phyloP scores from a whole-genome alignment of 2,797 vertebrate genomes.

The Melopsittacus undulatus region DNA sequence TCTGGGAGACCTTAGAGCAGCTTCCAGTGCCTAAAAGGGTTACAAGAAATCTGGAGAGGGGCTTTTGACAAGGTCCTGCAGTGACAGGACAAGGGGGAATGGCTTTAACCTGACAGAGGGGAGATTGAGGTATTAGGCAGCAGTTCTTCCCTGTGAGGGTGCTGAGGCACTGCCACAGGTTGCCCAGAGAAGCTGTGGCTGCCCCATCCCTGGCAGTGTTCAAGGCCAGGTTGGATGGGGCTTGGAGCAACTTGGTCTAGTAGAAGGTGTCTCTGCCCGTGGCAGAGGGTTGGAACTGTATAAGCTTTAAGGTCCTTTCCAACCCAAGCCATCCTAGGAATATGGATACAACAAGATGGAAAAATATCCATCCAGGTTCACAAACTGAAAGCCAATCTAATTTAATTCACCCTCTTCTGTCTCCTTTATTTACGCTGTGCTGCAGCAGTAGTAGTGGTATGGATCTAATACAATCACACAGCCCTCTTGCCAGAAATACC shows the following conservation, averaged over 20 bases:
- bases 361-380: neutral
- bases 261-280: neutral
- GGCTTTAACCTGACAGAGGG: too few species aligned
- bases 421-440: neutral
- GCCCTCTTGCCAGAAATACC: neutral
- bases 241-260: neutral
- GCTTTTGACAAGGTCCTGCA: too few species aligned
- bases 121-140: too few species aligned
- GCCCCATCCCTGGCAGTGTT: too few species aligned
- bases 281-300: neutral
- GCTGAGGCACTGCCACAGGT: too few species aligned
- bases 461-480: neutral
- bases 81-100: too few species aligned
- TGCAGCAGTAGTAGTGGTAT: neutral
- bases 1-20: neutral
- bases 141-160: too few species aligned
- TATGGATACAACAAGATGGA: neutral
- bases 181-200: too few species aligned
- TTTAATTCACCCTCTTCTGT: neutral
- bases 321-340: neutral
- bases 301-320: neutral
- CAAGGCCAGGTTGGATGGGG: neutral
- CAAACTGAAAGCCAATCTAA: neutral
- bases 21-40: too few species aligned
- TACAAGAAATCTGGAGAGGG: neutral